Conservation (phyloP, 1,140 invertebrate genomes). For the Pseudoatta argentina region DNA sequence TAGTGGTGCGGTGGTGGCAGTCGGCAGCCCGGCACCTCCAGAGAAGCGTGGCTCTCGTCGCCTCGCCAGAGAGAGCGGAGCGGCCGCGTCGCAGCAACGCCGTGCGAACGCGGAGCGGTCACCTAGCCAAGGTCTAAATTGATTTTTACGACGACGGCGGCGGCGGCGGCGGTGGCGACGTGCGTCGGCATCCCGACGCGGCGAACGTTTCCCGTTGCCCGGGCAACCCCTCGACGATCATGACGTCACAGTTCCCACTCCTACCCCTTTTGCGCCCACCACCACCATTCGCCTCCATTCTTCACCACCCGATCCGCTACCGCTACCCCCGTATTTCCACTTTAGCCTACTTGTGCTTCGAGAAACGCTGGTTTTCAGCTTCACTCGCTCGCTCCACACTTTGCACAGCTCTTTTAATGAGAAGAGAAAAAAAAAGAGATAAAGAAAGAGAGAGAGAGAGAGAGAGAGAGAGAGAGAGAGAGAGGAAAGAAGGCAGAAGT, state of each 20-base stretch:
- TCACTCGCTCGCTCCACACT: conserved; percentile 32
- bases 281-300: neutral
- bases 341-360: conserved; percentile 51
- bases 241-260: conserved; percentile 80
- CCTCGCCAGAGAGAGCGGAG: conserved; percentile 64
- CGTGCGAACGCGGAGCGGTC: conserved; percentile 78
- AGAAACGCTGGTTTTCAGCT: conserved; percentile 43
- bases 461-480: neutral
- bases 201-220: conserved; percentile 81
- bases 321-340: conserved; percentile 47
- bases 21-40: conserved; percentile 68
- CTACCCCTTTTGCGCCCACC: conserved; percentile 41
- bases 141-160: conserved; percentile 66
- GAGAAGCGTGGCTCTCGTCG: conserved; percentile 71
- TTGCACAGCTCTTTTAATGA: conserved; percentile 33
- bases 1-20: conserved; percentile 54
- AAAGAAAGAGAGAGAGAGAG: neutral
- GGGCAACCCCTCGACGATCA: conserved; percentile 79
- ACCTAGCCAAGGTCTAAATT: conserved; percentile 75
- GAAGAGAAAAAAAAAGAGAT: conserved; percentile 12
- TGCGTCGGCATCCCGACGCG: too few species aligned
- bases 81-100: conserved; percentile 76
- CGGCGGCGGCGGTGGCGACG: too few species aligned
- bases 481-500: neutral
- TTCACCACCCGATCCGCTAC: conserved; percentile 24